phyloP scores from a whole-genome alignment of 2,113 vertebrate genomes.

The Sorex araneus region DNA sequence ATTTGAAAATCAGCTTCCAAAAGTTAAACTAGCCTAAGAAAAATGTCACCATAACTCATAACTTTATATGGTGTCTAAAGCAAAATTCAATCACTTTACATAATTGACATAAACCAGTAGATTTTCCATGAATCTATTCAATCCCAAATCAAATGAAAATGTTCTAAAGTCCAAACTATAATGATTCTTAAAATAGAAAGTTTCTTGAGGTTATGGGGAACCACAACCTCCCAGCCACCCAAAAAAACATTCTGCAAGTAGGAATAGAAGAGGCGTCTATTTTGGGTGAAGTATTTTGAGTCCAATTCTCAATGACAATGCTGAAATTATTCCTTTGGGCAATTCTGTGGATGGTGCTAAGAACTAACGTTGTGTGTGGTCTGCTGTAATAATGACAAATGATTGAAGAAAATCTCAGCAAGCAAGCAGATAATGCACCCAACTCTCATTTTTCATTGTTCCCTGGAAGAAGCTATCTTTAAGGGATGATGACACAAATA shows the following conservation, averaged over 20 bases:
- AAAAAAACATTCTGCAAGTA: constrained; percentile 70
- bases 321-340: constrained; percentile 44
- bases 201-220: constrained; percentile 79
- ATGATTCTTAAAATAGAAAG: constrained; percentile 72
- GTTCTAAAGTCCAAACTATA: constrained; percentile 55
- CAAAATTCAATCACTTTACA: constrained; percentile 47
- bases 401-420: constrained; percentile 29
- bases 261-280: constrained; percentile 58
- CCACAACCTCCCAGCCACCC: constrained; percentile 74
- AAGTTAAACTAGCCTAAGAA: constrained; percentile 44
- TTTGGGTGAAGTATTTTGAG: constrained; percentile 70
- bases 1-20: constrained; percentile 61
- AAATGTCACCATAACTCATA: constrained; percentile 32
- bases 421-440: neutral
- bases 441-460: neutral
- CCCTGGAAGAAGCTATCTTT: constrained; percentile 16
- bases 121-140: constrained; percentile 52
- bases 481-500: constrained; percentile 10
- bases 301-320: constrained; percentile 56
- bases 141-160: constrained; percentile 73
- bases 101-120: neutral
- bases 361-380: constrained; percentile 72
- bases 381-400: constrained; percentile 13
- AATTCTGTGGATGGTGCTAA: constrained; percentile 41
- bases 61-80: constrained; percentile 28